Percentiles rank a stretch among this genome's conserved stretches.
These are phyloP conservation scores for Agriopis marginaria DNA, from an alignment of 2,888 invertebrate genomes.

Conservation along the genomic window DNA sequence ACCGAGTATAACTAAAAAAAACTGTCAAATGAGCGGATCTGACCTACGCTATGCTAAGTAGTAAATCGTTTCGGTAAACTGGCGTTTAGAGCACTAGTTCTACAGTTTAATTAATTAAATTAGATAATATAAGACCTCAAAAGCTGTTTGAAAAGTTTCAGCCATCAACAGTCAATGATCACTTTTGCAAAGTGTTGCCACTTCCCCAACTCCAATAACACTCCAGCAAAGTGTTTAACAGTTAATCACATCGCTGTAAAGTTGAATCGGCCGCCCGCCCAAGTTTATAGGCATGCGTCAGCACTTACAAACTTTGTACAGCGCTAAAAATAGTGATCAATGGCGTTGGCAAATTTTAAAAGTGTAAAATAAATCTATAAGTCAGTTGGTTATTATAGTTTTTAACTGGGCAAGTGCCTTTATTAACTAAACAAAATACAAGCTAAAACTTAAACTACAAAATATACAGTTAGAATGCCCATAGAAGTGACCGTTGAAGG, in stretches of 20 bases:
- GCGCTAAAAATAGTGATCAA: background rate
- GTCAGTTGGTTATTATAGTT: too few species aligned
- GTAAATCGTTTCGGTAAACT: background rate
- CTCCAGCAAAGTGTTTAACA: conserved; percentile 37
- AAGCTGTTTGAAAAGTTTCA: conserved; percentile 4
- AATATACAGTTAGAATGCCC: too few species aligned
- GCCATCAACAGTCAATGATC: conserved; percentile 26
- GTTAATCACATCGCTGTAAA: conserved; percentile 42
- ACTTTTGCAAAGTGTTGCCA: conserved; percentile 26
- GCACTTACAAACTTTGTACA: conserved; percentile 40
- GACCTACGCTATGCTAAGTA: too few species aligned
- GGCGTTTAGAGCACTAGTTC: background rate
- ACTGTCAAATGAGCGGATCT: too few species aligned
- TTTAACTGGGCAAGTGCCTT: too few species aligned
- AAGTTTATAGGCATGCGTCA: conserved; percentile 41
- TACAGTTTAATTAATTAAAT: background rate
- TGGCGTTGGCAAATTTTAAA: background rate
- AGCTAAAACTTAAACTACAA: too few species aligned
- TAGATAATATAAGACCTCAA: background rate
- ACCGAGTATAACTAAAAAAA: too few species aligned
- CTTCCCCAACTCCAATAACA: conserved; percentile 34
- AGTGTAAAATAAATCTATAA: too few species aligned
- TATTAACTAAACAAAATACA: too few species aligned
- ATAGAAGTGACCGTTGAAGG: too few species aligned
- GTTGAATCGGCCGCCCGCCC: conserved; percentile 42